Percentiles rank a stretch among this genome's conserved stretches.
These are phyloP conservation scores for Apodemus sylvaticus DNA, from an alignment of 2,113 vertebrate genomes.

Conservation along the genomic window DNA sequence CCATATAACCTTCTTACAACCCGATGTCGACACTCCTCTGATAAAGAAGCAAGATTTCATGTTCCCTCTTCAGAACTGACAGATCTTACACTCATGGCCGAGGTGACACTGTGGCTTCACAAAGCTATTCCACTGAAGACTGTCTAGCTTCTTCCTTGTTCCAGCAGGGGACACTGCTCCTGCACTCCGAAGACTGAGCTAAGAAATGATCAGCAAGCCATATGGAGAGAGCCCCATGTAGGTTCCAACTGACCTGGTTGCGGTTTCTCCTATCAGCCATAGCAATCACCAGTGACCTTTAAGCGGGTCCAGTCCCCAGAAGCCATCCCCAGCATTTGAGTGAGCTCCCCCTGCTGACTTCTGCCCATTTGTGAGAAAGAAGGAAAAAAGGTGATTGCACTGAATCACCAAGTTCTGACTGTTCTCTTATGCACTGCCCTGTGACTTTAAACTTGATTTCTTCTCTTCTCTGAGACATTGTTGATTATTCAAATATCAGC, in stretches of 20 bases:
- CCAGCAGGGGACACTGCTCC: background rate
- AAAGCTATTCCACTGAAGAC: background rate
- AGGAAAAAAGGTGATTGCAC: background rate
- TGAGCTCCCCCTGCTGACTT: background rate
- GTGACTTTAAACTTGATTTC: background rate
- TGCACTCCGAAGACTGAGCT: background rate
- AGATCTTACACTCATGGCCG: background rate
- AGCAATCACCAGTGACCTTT: background rate
- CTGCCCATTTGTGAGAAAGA: background rate
- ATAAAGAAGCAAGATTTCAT: background rate
- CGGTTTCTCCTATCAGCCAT: background rate
- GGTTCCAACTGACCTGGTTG: background rate
- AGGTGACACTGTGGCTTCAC: background rate
- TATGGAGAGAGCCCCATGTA: background rate
- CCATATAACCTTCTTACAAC: background rate
- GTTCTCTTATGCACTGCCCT: background rate
- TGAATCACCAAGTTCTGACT: background rate
- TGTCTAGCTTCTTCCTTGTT: background rate
- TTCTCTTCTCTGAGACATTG: background rate
- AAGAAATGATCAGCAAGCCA: background rate
- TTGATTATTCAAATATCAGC: background rate
- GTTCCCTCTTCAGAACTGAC: background rate
- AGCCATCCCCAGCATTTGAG: background rate
- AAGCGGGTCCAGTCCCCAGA: background rate
- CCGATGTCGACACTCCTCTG: background rate